A percentile compares a stretch with the other conserved stretches of the same genome.
Conservation (phyloP, 2,113 vertebrate species). For the Cyanocitta stelleri region DNA sequence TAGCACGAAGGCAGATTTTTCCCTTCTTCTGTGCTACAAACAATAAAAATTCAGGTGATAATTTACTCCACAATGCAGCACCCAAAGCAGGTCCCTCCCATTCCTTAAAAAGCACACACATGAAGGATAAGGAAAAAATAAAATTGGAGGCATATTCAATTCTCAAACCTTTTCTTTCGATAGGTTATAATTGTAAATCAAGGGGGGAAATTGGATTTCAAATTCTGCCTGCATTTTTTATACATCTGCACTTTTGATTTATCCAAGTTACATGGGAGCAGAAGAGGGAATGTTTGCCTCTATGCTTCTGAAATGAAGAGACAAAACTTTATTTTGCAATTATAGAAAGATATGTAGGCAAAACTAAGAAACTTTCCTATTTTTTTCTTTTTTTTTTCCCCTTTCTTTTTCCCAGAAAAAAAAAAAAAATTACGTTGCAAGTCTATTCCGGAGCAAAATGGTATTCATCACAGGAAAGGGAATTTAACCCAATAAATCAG, state of each 20-base stretch:
- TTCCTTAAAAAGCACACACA: neutral
- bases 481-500: neutral
- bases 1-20: neutral
- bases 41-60: neutral
- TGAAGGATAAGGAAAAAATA: neutral
- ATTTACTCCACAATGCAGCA: fast-evolving
- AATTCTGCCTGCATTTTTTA: neutral
- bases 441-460: neutral
- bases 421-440: neutral
- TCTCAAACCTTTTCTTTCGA: neutral
- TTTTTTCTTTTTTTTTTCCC: neutral
- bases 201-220: neutral
- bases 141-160: neutral
- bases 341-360: neutral
- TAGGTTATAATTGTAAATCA: neutral
- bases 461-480: neutral
- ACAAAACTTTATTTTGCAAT: neutral
- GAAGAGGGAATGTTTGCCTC: neutral
- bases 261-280: neutral
- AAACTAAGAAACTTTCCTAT: neutral
- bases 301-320: neutral
- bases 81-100: neutral
- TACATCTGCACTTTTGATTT: neutral
- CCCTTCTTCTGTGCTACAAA: neutral
- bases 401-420: neutral